Evolutionary conservation across 2,797 vertebrate species (phyloP).

Genomic region (Graptemys geographica): DNA sequence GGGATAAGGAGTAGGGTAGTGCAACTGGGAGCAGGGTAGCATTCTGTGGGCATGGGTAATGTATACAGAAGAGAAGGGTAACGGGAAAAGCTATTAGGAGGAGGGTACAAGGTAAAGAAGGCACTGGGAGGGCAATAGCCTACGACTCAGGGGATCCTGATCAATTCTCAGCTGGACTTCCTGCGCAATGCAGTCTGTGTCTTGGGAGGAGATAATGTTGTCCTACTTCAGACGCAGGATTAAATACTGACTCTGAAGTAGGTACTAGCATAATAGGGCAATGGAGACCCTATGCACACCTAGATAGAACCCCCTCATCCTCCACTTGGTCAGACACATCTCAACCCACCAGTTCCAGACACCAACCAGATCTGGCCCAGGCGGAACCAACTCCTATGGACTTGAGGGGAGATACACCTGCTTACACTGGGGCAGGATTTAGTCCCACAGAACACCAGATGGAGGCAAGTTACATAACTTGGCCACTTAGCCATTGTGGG

Average conservation of each 20-base stretch:
- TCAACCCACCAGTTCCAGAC: background rate
- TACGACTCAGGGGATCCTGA: background rate
- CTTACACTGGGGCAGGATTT: background rate
- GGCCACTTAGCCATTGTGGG: background rate
- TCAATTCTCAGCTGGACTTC: background rate
- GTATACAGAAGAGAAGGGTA: too few relatives aligned
- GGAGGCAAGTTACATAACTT: background rate
- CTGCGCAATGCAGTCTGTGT: too few relatives aligned
- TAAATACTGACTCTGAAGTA: background rate
- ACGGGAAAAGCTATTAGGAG: background rate
- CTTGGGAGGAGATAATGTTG: background rate
- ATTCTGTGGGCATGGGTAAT: background rate
- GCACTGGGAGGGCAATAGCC: background rate
- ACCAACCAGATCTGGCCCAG: background rate
- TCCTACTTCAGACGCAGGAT: background rate
- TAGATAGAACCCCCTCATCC: background rate
- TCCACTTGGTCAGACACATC: background rate
- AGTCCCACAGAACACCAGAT: background rate
- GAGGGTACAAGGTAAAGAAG: background rate
- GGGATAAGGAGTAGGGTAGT: background rate
- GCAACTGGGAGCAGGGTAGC: background rate
- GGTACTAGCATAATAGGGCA: rapidly evolving
- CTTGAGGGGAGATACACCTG: background rate
- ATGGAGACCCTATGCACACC: background rate
- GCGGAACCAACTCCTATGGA: background rate